These are phyloP conservation scores for Brachionus angularis DNA, from an alignment of 1,140 invertebrate species.

Conservation along the genomic window DNA sequence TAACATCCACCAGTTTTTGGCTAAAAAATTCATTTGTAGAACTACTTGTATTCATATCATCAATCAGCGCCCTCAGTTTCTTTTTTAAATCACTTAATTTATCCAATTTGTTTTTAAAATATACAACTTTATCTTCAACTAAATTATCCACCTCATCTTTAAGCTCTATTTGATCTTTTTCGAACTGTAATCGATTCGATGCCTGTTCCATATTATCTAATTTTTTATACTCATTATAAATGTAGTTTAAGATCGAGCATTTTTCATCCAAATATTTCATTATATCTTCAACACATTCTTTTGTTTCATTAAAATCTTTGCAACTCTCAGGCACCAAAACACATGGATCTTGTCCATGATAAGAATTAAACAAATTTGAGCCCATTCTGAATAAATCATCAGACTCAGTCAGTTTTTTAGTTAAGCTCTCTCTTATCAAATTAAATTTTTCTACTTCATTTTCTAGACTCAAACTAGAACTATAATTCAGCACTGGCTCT, in stretches of 20 bases:
- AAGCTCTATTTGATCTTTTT: background rate
- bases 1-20: no score
- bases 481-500: no score
- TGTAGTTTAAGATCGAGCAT: background rate
- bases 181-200: background rate
- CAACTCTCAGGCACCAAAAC: background rate
- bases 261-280: constrained; percentile 36
- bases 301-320: background rate
- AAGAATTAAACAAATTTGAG: constrained; percentile 3
- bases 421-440: background rate
- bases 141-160: background rate
- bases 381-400: constrained; percentile 1
- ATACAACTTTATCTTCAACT: background rate
- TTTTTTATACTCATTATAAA: constrained; percentile 1
- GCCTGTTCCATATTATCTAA: background rate
- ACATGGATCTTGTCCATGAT: background rate
- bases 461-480: background rate
- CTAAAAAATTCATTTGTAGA: no score
- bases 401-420: constrained; percentile 9
- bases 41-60: no score
- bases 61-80: no score
- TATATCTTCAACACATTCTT: background rate
- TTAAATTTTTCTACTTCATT: background rate
- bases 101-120: constrained; percentile 10
- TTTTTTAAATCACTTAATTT: background rate